phyloP scores from a whole-genome alignment of 2,797 vertebrate species.

The Podargus strigoides region DNA sequence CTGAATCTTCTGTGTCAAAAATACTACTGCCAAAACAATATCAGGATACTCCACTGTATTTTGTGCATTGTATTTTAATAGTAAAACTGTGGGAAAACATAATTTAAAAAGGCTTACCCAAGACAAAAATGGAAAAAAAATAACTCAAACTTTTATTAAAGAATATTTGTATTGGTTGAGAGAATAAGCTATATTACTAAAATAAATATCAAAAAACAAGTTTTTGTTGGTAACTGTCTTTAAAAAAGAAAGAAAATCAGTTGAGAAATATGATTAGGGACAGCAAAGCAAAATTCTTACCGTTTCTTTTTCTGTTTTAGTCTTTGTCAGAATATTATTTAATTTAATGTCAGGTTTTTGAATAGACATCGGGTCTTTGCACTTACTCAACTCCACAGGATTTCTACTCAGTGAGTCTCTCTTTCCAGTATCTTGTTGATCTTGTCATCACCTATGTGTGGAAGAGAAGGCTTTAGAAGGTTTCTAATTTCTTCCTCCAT shows the following conservation, averaged over 20 bases:
- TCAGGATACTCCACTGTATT: background rate
- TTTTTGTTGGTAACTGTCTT: background rate
- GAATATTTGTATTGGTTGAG: background rate
- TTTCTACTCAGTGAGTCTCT: background rate
- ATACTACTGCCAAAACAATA: background rate
- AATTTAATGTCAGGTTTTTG: background rate
- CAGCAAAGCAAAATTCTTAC: background rate
- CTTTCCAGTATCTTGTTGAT: background rate
- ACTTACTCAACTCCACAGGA: background rate
- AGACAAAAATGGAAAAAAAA: background rate
- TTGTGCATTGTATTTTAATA: background rate
- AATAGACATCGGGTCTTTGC: background rate
- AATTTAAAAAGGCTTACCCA: background rate
- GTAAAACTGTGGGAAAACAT: background rate
- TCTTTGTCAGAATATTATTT: background rate
- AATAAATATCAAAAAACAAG: background rate
- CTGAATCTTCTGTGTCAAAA: background rate
- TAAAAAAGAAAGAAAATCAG: background rate
- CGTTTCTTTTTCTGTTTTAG: background rate
- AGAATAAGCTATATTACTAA: background rate
- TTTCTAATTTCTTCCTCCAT: background rate
- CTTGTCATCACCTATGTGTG: background rate
- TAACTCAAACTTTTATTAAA: accelerated
- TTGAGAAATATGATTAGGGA: background rate
- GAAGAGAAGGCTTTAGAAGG: background rate